These are phyloP conservation scores for Acanthococcus lagerstroemiae DNA, from an alignment of 2,888 invertebrate species.

Conservation along the genomic window DNA sequence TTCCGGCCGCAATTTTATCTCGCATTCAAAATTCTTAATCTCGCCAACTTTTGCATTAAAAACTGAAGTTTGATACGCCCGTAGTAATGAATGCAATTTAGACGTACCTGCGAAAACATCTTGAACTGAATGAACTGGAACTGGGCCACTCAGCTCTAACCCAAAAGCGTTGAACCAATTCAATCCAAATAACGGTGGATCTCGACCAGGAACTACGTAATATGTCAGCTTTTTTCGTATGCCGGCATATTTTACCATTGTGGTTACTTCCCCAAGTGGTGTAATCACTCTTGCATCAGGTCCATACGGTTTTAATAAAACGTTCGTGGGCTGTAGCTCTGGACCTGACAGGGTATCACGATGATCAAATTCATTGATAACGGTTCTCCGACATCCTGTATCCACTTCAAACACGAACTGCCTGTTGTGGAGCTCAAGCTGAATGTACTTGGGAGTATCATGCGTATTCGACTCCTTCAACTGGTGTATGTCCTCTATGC, in stretches of 20 bases:
- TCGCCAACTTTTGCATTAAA: neutral
- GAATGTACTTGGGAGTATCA: no score
- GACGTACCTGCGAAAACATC: neutral
- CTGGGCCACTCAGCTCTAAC: neutral
- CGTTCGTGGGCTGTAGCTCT: neutral
- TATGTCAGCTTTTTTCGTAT: neutral
- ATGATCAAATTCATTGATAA: no score
- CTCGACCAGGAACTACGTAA: neutral
- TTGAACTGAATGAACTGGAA: neutral
- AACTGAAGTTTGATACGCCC: neutral
- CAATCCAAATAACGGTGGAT: neutral
- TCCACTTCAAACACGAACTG: no score
- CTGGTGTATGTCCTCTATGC: no score
- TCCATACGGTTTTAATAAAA: neutral
- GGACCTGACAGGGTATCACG: neutral
- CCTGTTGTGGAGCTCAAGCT: no score
- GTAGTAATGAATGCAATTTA: neutral
- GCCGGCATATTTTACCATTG: neutral
- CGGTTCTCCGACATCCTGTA: no score
- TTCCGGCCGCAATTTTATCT: neutral
- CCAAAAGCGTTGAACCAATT: neutral
- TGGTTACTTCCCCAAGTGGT: neutral
- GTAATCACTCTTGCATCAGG: neutral
- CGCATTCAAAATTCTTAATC: neutral
- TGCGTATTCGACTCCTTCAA: no score